phyloP scores from a whole-genome alignment of 2,888 invertebrate genomes.

The Oxystoma pomonae region DNA sequence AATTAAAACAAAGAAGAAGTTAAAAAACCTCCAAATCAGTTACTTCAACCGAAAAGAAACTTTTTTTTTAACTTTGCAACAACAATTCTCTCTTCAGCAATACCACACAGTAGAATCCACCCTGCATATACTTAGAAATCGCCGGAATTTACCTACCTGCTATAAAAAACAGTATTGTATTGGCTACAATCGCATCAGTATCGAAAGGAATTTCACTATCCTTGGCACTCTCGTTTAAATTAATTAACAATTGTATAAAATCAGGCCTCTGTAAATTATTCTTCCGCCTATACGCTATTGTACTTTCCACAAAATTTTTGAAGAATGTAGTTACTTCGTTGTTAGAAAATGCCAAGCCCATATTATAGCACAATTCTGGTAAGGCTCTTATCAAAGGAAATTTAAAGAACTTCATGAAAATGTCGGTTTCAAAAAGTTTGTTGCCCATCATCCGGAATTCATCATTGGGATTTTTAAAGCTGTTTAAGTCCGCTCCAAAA shows the following conservation, averaged over 20 bases:
- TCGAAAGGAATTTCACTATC: conserved; percentile 21
- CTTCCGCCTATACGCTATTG: conserved; percentile 34
- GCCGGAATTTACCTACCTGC: conserved; percentile 17
- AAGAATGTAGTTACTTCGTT: conserved; percentile 36
- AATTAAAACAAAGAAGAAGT: neutral
- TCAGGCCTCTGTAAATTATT: conserved; percentile 29
- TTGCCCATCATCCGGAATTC: conserved; percentile 39
- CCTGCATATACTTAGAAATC: no score
- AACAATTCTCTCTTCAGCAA: no score
- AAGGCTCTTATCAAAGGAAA: conserved; percentile 3
- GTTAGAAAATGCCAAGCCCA: conserved; percentile 16
- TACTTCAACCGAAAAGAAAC: no score
- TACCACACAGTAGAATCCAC: no score
- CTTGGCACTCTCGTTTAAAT: conserved; percentile 26
- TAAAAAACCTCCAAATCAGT: no score
- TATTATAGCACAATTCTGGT: neutral
- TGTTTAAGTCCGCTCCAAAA: conserved; percentile 56
- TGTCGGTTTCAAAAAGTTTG: neutral
- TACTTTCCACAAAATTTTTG: conserved; percentile 30
- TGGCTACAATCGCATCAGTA: conserved; percentile 46
- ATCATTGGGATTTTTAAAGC: conserved; percentile 50
- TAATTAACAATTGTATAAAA: conserved; percentile 32
- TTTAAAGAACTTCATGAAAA: neutral
- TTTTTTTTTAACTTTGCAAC: no score
- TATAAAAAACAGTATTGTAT: conserved; percentile 37